Base-by-base conservation (phyloP, 2,888 invertebrate genomes). In the Epistrophella euchroma region DNA sequence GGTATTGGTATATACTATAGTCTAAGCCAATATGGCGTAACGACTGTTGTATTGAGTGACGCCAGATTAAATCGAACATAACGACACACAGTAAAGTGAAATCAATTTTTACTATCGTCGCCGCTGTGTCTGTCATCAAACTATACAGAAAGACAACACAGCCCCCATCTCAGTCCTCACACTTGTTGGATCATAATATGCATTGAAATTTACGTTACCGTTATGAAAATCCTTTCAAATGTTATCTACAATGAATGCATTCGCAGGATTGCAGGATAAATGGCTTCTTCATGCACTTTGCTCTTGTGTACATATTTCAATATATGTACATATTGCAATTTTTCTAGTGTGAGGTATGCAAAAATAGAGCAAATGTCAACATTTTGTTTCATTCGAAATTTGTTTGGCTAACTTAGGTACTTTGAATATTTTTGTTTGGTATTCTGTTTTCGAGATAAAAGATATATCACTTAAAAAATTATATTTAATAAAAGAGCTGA, bases 21-120 rank as follows among this genome's bases (percentile, higher is more conserved):
- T 37, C 13, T n/a, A 43, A 43, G n/a, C 7, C 43, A 43, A 43
- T 43, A 43, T 43, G n/a, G 43, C n/a, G 43, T 43, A 43, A n/a
- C 43, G 43, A 43, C n/a, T n/a, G 43, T 43, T n/a, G 43, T 5
- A n/a, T 43, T 43, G 43, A 43, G 43, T 43, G 43, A 43, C 43
- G 43, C 43, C n/a, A 43, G 43, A n/a, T 43, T 43, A 43, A 43
- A n/a, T 43, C 43, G 4, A 13, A 43, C 6, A 43, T n/a, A 43
- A n/a, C 43, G 43, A 43, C 43, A 43, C n/a, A 40, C 15, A n/a
- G 43, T n/a, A 43, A 43, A 1, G 43, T 43, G n/a, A 43, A 43
- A 43, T 43, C 43, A 43, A 43, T 43, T 43, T 40, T n/a, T 43
- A n/a, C n/a, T 7, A n/a, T n/a, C 43, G 43, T 43, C 43, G 35